phyloP scores from a whole-genome alignment of 2,113 vertebrate genomes.

The Cathartes aura region DNA sequence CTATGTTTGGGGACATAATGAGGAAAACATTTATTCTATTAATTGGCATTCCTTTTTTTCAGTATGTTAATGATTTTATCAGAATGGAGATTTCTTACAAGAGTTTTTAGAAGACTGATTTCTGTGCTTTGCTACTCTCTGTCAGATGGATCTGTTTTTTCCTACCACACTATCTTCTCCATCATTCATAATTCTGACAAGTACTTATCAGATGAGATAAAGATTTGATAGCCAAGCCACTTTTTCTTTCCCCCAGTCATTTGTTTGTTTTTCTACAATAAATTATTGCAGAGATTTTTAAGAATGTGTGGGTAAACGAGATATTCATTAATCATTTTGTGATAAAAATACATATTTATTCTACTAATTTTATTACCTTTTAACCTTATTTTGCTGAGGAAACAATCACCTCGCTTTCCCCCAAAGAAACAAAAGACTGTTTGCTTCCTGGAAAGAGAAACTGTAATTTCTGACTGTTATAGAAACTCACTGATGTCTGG shows the following conservation, averaged over 20 bases:
- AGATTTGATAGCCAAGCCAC: background rate
- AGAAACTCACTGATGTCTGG: background rate
- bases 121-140: background rate
- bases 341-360: background rate
- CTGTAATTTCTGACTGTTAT: background rate
- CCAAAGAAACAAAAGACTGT: background rate
- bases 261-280: background rate
- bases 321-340: background rate
- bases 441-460: background rate
- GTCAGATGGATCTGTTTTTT: background rate
- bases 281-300: background rate
- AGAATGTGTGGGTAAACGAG: background rate
- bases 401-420: background rate
- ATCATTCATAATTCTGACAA: background rate
- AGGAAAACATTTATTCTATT: slow-evolving; percentile 68
- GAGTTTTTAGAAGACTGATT: background rate
- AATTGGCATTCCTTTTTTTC: slow-evolving; percentile 58
- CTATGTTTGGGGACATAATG: slow-evolving; percentile 52
- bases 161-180: background rate
- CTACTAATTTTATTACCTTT: background rate
- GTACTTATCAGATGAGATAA: background rate
- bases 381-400: background rate
- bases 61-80: background rate
- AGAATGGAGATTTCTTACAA: background rate
- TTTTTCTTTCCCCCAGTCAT: background rate